Base-by-base conservation (phyloP, 2,113 vertebrate species). In the Tetrao urogallus region DNA sequence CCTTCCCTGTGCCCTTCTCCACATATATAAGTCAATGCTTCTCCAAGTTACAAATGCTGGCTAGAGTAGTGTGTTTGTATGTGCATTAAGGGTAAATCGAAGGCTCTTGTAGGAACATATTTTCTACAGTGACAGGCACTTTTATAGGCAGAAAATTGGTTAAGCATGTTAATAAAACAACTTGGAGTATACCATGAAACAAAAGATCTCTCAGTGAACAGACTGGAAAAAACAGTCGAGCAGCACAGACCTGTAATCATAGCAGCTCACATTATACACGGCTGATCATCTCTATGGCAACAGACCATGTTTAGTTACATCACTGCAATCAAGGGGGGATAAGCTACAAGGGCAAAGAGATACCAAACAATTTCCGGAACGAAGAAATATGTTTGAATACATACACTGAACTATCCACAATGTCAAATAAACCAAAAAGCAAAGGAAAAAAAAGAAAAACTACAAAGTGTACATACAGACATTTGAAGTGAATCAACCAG, bases 181-280 rank as follows among this genome's bases (percentile, higher is more conserved):
- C 83, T 88, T 84, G 69, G 82, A 89, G 58, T 86, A 34, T 58
- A 22, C 34, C 22, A 43, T 73, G 58, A 88, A 95, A 96, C 91
- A 97, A 95, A 96, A 90, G 87, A 56, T 15, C 50, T 90, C 70
- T 91, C 74, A 82, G 85, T 86, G 90, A 96, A 81, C 10, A 70
- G 93, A 94, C 58, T 96, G 91, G 91, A 93, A 90, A n/a, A 72
- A 81, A 89, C 58, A 88, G 77, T 10, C 66, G 79, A 93, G 88
- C 90, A 47, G 78, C 9, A 57, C 85, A 96, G 95, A 94, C 93
- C 96, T 97, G 90, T 90, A 92, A 95, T 97, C 96, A 97, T 86
- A 16, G 5, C 58, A 12, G 90, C 89, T 92, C 88, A 32, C 2
- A 8, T 86, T 95, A 88, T 79, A 96, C 66, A 61, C 86, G 6